Evolutionary conservation across 1,140 invertebrate genomes (phyloP).

Genomic region (Drosophila cardini): DNA sequence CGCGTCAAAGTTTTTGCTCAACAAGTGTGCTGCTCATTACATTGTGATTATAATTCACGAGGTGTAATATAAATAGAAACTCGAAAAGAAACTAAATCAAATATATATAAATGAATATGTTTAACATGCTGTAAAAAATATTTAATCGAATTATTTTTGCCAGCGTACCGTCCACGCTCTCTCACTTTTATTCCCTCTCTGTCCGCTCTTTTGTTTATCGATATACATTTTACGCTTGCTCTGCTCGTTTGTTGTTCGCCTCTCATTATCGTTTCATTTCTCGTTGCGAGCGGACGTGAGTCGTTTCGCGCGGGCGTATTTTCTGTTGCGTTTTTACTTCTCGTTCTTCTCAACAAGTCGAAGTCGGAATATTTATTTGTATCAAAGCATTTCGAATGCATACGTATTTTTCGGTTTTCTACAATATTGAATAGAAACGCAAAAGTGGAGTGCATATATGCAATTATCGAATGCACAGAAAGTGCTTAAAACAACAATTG

Average conservation of each 20-base stretch:
- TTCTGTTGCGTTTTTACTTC: constrained; percentile 26
- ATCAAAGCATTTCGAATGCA: constrained; percentile 18
- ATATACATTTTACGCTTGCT: background rate
- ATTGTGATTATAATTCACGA: background rate
- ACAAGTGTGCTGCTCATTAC: background rate
- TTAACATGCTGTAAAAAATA: too few relatives aligned
- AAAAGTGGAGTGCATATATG: constrained; percentile 28
- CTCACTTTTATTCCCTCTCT: background rate
- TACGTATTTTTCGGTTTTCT: constrained; percentile 23
- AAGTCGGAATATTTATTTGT: constrained; percentile 27
- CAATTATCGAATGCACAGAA: constrained; percentile 28
- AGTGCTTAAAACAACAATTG: constrained; percentile 25
- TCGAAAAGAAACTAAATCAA: background rate
- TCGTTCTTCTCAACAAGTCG: constrained; percentile 37
- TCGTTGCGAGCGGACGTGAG: constrained; percentile 40
- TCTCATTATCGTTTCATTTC: constrained; percentile 36
- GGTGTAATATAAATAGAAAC: too few relatives aligned
- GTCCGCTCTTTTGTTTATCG: background rate
- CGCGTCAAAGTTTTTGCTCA: background rate
- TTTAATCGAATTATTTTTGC: too few relatives aligned
- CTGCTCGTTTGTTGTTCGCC: background rate
- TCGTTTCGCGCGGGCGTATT: constrained; percentile 17
- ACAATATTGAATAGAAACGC: constrained; percentile 40
- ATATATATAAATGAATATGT: too few relatives aligned
- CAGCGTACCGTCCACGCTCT: background rate